Evolutionary conservation across 2,888 invertebrate species (phyloP), one percentile per base, ranked within the genome.

Genomic region (Thera obeliscata): DNA sequence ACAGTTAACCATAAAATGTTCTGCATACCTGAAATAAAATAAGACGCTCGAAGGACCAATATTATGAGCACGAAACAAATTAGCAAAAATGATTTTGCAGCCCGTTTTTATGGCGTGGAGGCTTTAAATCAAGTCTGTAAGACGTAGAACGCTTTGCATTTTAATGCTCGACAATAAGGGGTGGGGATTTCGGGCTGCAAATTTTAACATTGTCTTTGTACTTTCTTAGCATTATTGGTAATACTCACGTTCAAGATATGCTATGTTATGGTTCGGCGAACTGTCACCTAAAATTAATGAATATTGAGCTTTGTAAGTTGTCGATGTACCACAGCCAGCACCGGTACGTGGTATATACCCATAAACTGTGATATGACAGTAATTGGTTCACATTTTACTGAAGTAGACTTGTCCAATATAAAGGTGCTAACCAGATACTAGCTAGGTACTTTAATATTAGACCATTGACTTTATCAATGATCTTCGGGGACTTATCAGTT

Each of bases 241-340:
- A 80, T 75, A 81, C 79, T 82, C 83, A 83, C 77, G 76, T 77
- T 77, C 67, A 76, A 82, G 81, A 79, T 83, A 84, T 85, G 81
- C 80, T 9, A 46, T 73, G 81, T 84, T 87, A 82, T 78, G 79
- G 77, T 86, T 90, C 83, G 78, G 74, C 76, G 83, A 90, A 84
- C 80, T 78, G 83, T 86, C 85, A 79, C 83, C 85, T 89, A 89
- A 89, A 89, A 90, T 90, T 89, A 90, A 90, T 89, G 83, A 87
- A 85, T 81, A 81, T 79, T 75, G 78, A 75, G 76, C 79, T 78
- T 80, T 80, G 83, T 79, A 82, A 84, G 80, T 36, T 77, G 77
- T 77, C 76, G 82, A 82, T 78, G 81, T 80, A 78, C 77, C 74
- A 22, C 22, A 70, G 74, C 71, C 69, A 76, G 36, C 52, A 35